A percentile compares a stretch with the other conserved stretches of the same genome.
Conservation (phyloP, 2,888 invertebrate species). For the Stenolophus ochropezus region DNA sequence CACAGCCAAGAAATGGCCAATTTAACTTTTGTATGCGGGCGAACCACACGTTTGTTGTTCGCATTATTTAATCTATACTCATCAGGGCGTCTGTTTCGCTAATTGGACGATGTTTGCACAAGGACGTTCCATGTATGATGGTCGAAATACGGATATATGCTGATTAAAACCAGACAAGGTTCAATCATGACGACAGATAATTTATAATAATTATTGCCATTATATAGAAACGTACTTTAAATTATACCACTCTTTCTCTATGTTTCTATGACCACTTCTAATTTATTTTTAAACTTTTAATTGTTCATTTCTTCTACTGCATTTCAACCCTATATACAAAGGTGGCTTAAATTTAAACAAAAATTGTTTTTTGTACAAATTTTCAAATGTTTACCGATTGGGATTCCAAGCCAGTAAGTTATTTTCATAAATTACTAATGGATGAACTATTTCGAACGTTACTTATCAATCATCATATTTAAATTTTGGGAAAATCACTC, state of each 20-base stretch:
- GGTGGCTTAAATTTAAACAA: no score
- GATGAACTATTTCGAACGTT: no score
- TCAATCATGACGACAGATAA: neutral
- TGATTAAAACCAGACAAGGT: neutral
- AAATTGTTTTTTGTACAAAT: no score
- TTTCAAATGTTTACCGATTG: no score
- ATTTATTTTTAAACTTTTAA: no score
- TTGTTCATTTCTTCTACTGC: no score
- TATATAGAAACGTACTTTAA: neutral
- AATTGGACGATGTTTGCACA: constrained; percentile 35
- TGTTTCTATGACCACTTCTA: no score
- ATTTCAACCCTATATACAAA: no score
- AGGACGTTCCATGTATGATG: constrained; percentile 10
- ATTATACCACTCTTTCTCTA: neutral
- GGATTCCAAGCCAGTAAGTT: no score
- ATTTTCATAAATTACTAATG: no score
- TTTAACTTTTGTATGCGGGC: constrained; percentile 57
- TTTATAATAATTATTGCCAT: neutral
- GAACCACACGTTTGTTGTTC: constrained; percentile 36
- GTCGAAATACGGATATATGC: neutral
- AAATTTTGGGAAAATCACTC: no score
- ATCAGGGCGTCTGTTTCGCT: constrained; percentile 47
- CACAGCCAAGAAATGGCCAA: constrained; percentile 45
- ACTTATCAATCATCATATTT: no score
- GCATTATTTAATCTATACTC: constrained; percentile 49